Evolutionary conservation across 2,888 invertebrate genomes (phyloP).

Genomic region (Phyto melanocephala): DNA sequence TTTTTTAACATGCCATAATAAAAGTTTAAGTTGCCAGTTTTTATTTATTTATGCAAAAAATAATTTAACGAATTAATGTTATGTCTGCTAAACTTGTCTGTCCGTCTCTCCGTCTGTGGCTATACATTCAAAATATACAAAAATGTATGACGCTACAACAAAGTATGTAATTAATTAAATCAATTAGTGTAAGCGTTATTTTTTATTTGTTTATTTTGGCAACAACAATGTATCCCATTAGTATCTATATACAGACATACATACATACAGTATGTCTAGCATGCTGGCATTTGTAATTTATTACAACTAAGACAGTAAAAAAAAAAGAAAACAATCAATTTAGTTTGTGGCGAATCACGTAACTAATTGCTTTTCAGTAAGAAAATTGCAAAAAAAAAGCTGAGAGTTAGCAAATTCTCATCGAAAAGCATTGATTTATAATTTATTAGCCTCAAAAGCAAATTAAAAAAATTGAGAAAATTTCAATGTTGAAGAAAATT

Average conservation of each 20-base stretch:
- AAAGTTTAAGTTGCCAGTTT: constrained; percentile 14
- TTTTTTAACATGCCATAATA: not conserved
- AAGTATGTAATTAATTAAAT: constrained; percentile 53
- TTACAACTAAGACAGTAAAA: not conserved
- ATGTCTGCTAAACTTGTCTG: not conserved
- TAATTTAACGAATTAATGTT: not conserved
- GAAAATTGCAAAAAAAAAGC: not conserved
- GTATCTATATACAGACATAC: not conserved
- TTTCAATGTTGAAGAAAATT: not conserved
- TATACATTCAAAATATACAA: no score
- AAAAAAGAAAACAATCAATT: not conserved
- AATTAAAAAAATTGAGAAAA: not conserved
- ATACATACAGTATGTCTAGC: no score
- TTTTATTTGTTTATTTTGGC: not conserved
- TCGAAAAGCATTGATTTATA: no score
- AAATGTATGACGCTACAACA: no score
- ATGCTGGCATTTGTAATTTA: not conserved
- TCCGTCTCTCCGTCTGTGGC: not conserved
- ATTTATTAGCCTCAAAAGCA: not conserved
- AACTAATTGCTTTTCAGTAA: not conserved
- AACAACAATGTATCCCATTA: not conserved
- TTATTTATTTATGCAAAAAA: not conserved
- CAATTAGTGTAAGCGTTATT: constrained; percentile 31
- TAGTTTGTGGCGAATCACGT: not conserved
- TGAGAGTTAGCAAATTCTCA: no score